Base-by-base conservation (phyloP, 2,888 invertebrate species). In the Eremobia ochroleuca region DNA sequence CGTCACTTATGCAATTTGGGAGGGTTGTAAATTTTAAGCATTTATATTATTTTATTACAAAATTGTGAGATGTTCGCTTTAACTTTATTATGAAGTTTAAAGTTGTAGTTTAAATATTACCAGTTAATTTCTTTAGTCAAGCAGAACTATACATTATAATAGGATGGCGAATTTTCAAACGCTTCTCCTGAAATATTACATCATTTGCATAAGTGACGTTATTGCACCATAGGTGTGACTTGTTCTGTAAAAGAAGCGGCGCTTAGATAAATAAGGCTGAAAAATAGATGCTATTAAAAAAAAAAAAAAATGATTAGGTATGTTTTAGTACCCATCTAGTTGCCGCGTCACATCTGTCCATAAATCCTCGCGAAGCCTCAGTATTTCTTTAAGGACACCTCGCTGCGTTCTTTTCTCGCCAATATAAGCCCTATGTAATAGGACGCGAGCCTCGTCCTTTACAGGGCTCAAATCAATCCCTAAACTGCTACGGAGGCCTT, bases 391-490 rank as follows among this genome's bases (percentile, higher is more conserved):
- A 83, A 83, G 71, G 71, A 71, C 68, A 67, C 55, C 34, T 64
- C 49, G n/a, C 28, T 69, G 46, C 25, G 40, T 69, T 69, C 59
- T 77, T n/a, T 66, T 49, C 55, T 52, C 28, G n/a, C 40, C 49
- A 43, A 64, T 59, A 58, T 79, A 83, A 81, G 55, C 79, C 58
- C 15, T 37, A 34, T 71, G 79, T 81, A 83, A 81, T 83, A 61
- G 49, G 49, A 58, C 40, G 61, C 34, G 49, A 71, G 66, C 66
- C 66, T 62, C 25, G 43, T 62, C 66, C 61, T 58, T 61, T 34
- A 25, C 25, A 62, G 55, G 81, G 61, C 70, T 81, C 61, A 67
- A 67, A 83, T 81, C 79, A 78, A 78, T 81, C 81, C 79, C n/a
- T 28, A 15, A 34, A 49, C 52, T 83, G 28, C 11, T 34, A 8